Evolutionary conservation across 2,888 invertebrate species (phyloP), one percentile per base, ranked within the genome.

Genomic region (Ptychoptera contaminata): DNA sequence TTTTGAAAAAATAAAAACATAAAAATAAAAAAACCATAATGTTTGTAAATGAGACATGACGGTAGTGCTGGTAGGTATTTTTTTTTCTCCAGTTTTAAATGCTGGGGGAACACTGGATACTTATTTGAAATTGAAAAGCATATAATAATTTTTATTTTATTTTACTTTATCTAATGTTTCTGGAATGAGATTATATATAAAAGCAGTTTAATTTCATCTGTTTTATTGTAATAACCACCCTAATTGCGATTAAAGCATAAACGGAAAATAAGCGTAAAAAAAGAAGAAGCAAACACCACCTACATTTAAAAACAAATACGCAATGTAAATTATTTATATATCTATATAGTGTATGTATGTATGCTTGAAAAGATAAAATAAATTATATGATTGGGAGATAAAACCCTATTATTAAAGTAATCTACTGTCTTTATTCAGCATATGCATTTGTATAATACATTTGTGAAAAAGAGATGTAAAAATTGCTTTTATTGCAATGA

Each of bases 401-500:
- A 62, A 63, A 62, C 61, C 62, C 59, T 56, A 62, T 62, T 63
- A 62, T 62, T 63, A 61, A 61, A 61, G 60, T 59, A 52, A 53
- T 56, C 53, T 50, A 53, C 50, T 50, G 49, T 61, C 57, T 54
- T 56, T 51, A 49, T 62, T 55, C 52, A 58, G 51, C 62, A 48
- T 46, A 45, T 44, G 46, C 23, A 23, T 23, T 23, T 23, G 46
- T 43, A 40, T 40, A 32, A n/a, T 12, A 46, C 53, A 49, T 53
- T 56, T 60, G 57, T 51, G 57, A 54, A 50, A 55, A 57, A 59
- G 50, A 53, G 62, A 62, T 58, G 59, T 56, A 55, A 57, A 55
- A 56, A 54, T 61, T 57, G 59, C 62, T 59, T 58, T 62, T 63
- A 62, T 62, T 59, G 63, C 62, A 62, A 63, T 62, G 62, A 62